Evolutionary conservation across 1,140 invertebrate species (phyloP).

Genomic region (Wiebesia pumilae): DNA sequence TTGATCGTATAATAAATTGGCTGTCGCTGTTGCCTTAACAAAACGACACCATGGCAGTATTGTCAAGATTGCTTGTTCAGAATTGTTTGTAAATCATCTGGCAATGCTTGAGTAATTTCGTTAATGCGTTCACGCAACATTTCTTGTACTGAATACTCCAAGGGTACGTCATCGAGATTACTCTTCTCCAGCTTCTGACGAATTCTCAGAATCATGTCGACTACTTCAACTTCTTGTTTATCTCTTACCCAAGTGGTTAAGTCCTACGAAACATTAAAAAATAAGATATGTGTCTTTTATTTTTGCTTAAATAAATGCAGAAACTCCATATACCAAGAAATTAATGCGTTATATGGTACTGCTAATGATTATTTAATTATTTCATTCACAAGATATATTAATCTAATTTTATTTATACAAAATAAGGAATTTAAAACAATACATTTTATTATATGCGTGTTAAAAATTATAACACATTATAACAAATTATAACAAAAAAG

Average conservation of each 20-base stretch:
- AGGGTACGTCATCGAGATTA: conserved; percentile 80
- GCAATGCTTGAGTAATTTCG: conserved; percentile 88
- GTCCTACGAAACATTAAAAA: conserved; percentile 78
- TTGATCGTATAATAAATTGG: conserved; percentile 44
- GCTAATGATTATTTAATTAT: conserved; percentile 14
- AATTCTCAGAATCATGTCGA: conserved; percentile 94
- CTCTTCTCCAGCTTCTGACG: conserved; percentile 88
- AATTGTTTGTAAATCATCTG: conserved; percentile 92
- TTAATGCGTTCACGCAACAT: conserved; percentile 87
- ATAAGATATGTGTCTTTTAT: background rate
- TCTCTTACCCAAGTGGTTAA: conserved; percentile 91
- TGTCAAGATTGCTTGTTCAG: conserved; percentile 77
- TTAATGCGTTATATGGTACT: too few species aligned
- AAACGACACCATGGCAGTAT: conserved; percentile 51
- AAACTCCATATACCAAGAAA: too few species aligned
- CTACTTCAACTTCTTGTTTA: conserved; percentile 96
- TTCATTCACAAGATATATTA: background rate
- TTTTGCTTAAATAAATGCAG: too few species aligned
- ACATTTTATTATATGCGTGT: background rate
- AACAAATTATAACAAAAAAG: too few species aligned
- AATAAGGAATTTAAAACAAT: too few species aligned
- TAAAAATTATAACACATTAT: too few species aligned
- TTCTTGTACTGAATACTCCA: conserved; percentile 82
- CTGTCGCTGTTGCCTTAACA: conserved; percentile 6
- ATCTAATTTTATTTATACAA: conserved; percentile 8